Evolutionary conservation across 2,888 invertebrate species (phyloP).

Genomic region (Rhabditoides inermis): DNA sequence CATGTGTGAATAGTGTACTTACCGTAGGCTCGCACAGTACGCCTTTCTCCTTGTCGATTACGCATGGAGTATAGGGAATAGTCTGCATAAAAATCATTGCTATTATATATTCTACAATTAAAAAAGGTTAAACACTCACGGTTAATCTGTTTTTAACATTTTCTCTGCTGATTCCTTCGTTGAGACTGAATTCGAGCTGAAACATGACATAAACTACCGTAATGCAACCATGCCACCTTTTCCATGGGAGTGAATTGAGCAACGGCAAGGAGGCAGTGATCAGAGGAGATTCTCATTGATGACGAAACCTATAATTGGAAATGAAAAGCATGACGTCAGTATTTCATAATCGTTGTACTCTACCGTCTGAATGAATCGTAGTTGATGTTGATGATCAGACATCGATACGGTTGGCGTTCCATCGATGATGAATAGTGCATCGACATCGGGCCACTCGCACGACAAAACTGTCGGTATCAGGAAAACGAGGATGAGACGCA

Average conservation of each 20-base stretch:
- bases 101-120: background rate
- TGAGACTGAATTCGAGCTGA: conserved; percentile 25
- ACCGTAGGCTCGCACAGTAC: no score
- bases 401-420: conserved; percentile 33
- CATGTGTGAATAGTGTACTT: no score
- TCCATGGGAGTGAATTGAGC: conserved; percentile 43
- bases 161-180: background rate
- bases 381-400: conserved; percentile 26
- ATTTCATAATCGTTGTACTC: background rate
- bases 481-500: no score
- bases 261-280: conserved; percentile 21
- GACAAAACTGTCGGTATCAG: no score
- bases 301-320: conserved; percentile 10
- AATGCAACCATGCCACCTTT: no score
- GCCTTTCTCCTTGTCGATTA: conserved; percentile 3
- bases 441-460: conserved; percentile 34
- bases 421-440: conserved; percentile 42
- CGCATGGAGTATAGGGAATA: conserved; percentile 23
- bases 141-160: background rate
- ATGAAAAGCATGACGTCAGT: background rate
- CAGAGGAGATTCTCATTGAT: conserved; percentile 11
- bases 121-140: background rate
- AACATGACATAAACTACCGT: no score
- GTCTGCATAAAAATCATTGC: conserved; percentile 10
- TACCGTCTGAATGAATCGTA: conserved; percentile 25